Evolutionary conservation across 2,113 vertebrate genomes (phyloP), one percentile per base, ranked within the genome.

Genomic region (Passer domesticus): DNA sequence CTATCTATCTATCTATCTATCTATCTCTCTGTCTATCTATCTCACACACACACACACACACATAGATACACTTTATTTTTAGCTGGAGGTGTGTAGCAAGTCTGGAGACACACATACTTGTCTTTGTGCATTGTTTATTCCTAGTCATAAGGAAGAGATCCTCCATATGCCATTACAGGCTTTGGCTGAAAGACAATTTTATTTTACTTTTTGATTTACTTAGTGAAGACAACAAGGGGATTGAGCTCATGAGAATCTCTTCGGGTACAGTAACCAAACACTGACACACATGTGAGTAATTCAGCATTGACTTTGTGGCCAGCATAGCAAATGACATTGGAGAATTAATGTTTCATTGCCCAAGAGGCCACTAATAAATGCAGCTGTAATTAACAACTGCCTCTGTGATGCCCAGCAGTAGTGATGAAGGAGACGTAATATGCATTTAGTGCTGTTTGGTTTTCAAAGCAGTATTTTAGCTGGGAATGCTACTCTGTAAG

Each of bases 381-480:
- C 66, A 89, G 62, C 73, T 84, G 52, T 72, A 78, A 84, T 89
- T 67, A 95, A 64, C 21, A 46, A 7, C 12, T 35, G 83, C 37
- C 27, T 60, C 76, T 67, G 39, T 8, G 56, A 47, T 70, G 56
- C 74, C 46, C 55, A 75, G 47, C 44, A 59, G 47, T 41, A 28
- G 56, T 5, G 27, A 62, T 22, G 68, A 62, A 68, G 43, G 56
- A 91, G 76, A 15, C 20, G 5, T 43, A 64, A 85, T 24, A 44
- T 4, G 21, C 43, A 35, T 86, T 78, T 72, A 75, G 81, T 14
- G 63, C 70, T 56, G 18, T 28, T 83, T 76, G 18, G 43, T 67
- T 90, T 77, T 74, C 80, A 91, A 78, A 83, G 77, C 52, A 66
- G 28, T 41, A 25, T 67, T 70, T 91, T 55, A 87, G 31, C 56